Evolutionary conservation across 2,888 invertebrate species (phyloP), one percentile per base, ranked within the genome.

Genomic region (Ochropleura leucogaster): DNA sequence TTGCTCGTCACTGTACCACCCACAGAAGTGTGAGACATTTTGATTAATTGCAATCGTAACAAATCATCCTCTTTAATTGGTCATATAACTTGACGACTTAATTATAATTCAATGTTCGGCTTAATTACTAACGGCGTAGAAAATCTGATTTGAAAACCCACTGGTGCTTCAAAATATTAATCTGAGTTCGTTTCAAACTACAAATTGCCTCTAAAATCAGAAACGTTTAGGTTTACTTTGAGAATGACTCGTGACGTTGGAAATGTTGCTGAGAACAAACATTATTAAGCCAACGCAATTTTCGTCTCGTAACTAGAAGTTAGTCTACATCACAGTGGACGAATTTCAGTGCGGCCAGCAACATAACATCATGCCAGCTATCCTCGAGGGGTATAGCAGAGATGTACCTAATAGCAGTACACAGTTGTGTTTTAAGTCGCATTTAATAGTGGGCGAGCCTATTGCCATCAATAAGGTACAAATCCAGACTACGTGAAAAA

Each of bases 41-140:
- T 60, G 14, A 67, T 72, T 69, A 69, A 70, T 57, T 69, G 12
- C 42, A 46, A 47, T 49, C 65, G 60, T 71, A 66, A 78, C 57
- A 51, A 67, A 57, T 65, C 42, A 47, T 72, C 44, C 44, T 9
- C 46, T 68, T 49, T 70, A 72, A 71, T 69, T 74, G 68, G 42
- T 59, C n/a, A 68, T 68, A 77, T 72, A 72, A 78, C 64, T 72
- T 63, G 68, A 80, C 59, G n/a, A 70, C n/a, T 71, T 51, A 66
- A 81, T 80, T 81, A 68, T 73, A 71, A 46, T 51, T 57, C 62
- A 67, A 68, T 73, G 49, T 72, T 62, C 63, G 44, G 59, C 42
- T 79, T 82, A 40, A 63, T 74, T 72, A 63, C 55, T 12, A 53
- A 72, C 30, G 47, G 30, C 47, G 63, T 57, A 68, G 62, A 67